Conservation (phyloP, 2,113 vertebrate genomes). For the Hypanus sabinus region DNA sequence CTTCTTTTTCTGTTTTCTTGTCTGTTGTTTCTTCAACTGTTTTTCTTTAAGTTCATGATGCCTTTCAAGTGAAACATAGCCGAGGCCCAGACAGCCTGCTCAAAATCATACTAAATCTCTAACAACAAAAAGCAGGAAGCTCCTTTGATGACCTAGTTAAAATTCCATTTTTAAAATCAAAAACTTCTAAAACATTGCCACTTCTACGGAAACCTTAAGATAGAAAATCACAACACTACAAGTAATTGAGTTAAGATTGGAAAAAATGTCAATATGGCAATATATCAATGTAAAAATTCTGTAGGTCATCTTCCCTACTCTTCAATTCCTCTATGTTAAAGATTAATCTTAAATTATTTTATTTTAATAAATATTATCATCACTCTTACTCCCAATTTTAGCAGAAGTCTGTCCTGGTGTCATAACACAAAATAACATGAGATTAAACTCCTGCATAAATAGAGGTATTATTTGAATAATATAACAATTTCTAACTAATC, state of each 20-base stretch:
- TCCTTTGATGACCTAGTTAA: not conserved
- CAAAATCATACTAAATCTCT: not conserved
- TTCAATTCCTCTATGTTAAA: not conserved
- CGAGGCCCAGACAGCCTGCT: not conserved
- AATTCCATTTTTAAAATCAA: not conserved
- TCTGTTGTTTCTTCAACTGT: not conserved
- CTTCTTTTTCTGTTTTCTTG: not conserved
- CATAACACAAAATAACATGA: not conserved
- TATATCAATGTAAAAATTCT: not conserved
- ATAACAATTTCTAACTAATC: not conserved
- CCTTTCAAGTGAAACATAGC: not conserved
- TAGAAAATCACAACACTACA: not conserved
- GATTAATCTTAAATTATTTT: not conserved
- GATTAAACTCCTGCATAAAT: not conserved
- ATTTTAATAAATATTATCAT: not conserved
- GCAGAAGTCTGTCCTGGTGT: not conserved
- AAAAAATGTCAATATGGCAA: not conserved
- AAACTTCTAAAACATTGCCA: not conserved
- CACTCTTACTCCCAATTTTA: not conserved
- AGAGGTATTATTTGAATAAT: not conserved
- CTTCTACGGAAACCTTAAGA: not conserved
- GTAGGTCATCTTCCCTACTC: not conserved
- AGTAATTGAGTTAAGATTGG: not conserved
- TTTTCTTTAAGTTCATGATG: not conserved
- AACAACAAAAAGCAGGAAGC: not conserved